Conservation (phyloP, 2,888 invertebrate genomes). For the Erebia palarica region DNA sequence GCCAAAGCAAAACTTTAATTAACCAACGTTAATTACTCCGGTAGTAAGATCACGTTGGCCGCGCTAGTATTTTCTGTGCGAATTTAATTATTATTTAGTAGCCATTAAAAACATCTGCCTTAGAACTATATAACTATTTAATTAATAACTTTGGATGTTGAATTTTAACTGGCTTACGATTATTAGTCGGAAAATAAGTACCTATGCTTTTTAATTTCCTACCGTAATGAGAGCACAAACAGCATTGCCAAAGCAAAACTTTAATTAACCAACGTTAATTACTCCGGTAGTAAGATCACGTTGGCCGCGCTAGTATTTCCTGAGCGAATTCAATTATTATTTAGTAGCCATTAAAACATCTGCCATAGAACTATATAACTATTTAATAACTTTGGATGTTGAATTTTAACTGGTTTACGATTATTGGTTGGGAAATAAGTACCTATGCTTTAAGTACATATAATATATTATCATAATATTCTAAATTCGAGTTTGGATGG, state of each 20-base stretch:
- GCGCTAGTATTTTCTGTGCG: slow-evolving; percentile 7
- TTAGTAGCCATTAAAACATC: slow-evolving; percentile 21
- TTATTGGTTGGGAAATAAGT: neutral
- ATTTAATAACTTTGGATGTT: slow-evolving; percentile 7
- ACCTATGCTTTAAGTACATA: too few relatives aligned
- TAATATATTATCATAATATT: too few relatives aligned
- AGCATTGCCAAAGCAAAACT: slow-evolving; percentile 9
- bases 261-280: slow-evolving; percentile 12
- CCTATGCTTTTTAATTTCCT: neutral
- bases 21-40: slow-evolving; percentile 5
- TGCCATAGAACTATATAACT: slow-evolving; percentile 19
- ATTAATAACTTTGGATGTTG: slow-evolving; percentile 5
- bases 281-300: slow-evolving; percentile 9
- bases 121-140: slow-evolving; percentile 20
- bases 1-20: slow-evolving; percentile 15
- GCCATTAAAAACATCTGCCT: slow-evolving; percentile 20
- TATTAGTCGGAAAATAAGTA: neutral
- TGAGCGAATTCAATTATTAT: slow-evolving; percentile 19
- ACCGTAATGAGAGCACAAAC: neutral
- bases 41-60: slow-evolving; percentile 12
- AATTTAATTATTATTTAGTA: slow-evolving; percentile 22
- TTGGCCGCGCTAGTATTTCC: slow-evolving; percentile 10
- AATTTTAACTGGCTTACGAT: slow-evolving; percentile 11
- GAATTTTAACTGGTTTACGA: slow-evolving; percentile 13
- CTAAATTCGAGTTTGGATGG: too few relatives aligned